phyloP scores from a whole-genome alignment of 2,113 vertebrate genomes.

The Myotis lucifugus region DNA sequence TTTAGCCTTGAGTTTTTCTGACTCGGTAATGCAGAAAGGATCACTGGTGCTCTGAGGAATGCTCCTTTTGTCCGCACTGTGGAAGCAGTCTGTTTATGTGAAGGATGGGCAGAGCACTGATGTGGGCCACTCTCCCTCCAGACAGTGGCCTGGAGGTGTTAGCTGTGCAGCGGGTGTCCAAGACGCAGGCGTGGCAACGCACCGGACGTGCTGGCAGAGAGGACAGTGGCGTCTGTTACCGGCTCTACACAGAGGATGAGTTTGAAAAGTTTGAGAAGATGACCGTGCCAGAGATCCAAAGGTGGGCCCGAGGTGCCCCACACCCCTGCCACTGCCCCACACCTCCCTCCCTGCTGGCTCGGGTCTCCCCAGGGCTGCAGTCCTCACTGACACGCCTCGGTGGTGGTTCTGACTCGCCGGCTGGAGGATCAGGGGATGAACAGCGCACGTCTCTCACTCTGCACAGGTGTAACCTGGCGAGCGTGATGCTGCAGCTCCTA shows the following conservation, averaged over 20 bases:
- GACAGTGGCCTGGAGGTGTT: conserved; percentile 95
- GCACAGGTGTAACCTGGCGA: conserved; percentile 93
- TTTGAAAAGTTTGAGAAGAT: conserved; percentile 93
- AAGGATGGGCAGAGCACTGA: neutral
- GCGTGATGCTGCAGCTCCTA: conserved; percentile 95
- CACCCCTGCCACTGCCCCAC: accelerated
- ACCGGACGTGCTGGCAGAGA: conserved; percentile 94
- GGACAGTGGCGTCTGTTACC: conserved; percentile 92
- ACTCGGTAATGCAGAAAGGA: neutral
- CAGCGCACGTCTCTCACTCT: accelerated
- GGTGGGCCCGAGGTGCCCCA: conserved; percentile 81
- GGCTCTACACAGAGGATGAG: conserved; percentile 96
- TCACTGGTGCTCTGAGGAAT: neutral
- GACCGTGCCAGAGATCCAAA: conserved; percentile 97
- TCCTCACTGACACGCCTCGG: neutral
- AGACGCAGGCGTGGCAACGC: conserved; percentile 98
- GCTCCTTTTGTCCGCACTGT: neutral
- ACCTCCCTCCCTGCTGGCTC: neutral
- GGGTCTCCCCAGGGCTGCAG: neutral
- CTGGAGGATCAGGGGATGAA: neutral
- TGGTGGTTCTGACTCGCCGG: neutral
- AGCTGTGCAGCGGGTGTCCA: conserved; percentile 95
- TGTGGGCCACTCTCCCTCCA: conserved; percentile 63
- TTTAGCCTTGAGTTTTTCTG: neutral
- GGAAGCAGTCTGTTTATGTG: neutral